Evolutionary conservation across 2,113 vertebrate species (phyloP).

Genomic region (Sminthopsis crassicaudata): DNA sequence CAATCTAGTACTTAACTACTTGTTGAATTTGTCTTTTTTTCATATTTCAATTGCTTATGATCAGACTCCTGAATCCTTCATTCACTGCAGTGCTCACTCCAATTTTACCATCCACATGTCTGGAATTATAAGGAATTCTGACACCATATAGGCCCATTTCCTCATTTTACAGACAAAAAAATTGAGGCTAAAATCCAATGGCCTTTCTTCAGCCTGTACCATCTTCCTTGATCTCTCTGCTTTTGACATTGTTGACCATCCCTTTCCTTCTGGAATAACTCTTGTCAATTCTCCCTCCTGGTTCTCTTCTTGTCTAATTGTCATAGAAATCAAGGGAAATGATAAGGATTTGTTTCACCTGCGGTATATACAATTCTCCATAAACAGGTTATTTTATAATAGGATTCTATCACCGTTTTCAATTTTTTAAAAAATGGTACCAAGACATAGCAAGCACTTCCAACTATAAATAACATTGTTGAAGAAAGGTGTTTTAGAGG

Average conservation of each 20-base stretch:
- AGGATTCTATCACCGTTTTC: background rate
- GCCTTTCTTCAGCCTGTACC: background rate
- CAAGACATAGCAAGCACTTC: background rate
- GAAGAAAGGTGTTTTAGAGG: background rate
- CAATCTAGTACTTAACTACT: background rate
- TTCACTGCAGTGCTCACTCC: background rate
- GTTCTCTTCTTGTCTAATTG: background rate
- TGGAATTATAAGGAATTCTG: background rate
- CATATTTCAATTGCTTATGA: background rate
- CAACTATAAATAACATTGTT: background rate
- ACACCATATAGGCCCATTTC: background rate
- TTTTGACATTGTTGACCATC: background rate
- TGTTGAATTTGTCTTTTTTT: background rate
- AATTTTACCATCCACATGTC: background rate
- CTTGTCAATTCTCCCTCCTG: background rate
- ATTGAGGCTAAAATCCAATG: background rate
- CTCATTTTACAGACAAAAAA: background rate
- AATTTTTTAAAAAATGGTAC: conserved; percentile 15
- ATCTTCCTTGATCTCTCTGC: background rate
- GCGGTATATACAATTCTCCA: background rate
- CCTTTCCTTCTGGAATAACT: background rate
- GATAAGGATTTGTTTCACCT: conserved; percentile 2
- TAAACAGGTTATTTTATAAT: conserved; percentile 14
- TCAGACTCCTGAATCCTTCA: background rate
- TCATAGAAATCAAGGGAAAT: background rate